Conservation (phyloP, 2,888 invertebrate species). For the Oligia latruncula region DNA sequence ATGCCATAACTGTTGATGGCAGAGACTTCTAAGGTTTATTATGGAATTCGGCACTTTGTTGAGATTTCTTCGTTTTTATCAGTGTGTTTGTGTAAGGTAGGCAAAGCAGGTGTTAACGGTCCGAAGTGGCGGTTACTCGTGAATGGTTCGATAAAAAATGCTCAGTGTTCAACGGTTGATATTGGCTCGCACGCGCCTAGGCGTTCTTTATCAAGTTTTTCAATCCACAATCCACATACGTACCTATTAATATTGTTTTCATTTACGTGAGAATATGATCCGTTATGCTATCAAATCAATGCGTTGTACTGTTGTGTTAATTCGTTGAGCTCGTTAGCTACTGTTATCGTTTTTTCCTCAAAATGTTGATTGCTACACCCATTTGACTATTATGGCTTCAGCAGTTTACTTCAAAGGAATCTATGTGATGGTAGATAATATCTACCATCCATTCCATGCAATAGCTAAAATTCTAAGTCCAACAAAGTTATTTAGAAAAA, state of each 20-base stretch:
- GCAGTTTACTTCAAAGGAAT: conserved; percentile 5
- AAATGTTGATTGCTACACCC: conserved; percentile 41
- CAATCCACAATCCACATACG: conserved; percentile 61
- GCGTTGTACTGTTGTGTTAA: conserved; percentile 61
- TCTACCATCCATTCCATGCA: neutral
- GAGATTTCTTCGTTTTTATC: conserved; percentile 50
- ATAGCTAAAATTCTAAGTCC: neutral
- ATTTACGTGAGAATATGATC: conserved; percentile 57
- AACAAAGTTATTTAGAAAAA: neutral
- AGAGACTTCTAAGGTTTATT: conserved; percentile 55
- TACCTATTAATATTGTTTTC: conserved; percentile 60
- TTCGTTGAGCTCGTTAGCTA: conserved; percentile 58
- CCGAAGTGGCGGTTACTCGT: conserved; percentile 84
- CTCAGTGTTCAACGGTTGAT: conserved; percentile 78
- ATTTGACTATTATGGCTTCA: conserved; percentile 29
- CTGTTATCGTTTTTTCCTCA: conserved; percentile 54
- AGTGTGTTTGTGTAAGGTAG: conserved; percentile 58
- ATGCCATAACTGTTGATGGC: conserved; percentile 64
- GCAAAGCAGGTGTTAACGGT: conserved; percentile 87
- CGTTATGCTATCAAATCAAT: conserved; percentile 57
- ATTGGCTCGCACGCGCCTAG: conserved; percentile 75
- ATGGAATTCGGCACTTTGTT: conserved; percentile 47
- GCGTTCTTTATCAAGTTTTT: conserved; percentile 71
- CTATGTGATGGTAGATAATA: neutral
- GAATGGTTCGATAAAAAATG: conserved; percentile 84